Evolutionary conservation across 2,797 vertebrate genomes (phyloP).

Genomic region (Falco peregrinus): DNA sequence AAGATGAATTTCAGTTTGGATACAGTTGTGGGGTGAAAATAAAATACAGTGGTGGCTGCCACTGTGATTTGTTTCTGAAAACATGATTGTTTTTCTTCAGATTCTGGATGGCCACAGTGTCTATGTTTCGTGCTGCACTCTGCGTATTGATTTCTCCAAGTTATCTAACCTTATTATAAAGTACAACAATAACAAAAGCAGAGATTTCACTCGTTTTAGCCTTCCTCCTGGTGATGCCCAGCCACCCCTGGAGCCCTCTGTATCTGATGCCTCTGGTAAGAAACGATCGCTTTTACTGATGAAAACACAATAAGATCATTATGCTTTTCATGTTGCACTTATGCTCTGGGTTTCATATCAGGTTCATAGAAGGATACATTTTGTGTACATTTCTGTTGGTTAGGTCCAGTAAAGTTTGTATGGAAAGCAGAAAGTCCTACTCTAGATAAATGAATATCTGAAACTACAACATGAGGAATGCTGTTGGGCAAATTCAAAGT

Average conservation of each 20-base stretch:
- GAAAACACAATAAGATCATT: not conserved
- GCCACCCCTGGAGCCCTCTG: conserved; percentile 65
- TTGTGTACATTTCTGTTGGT: not conserved
- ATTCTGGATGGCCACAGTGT: conserved; percentile 83
- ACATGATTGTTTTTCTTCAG: conserved; percentile 65
- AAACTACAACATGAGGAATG: not conserved
- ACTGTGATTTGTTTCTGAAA: not conserved
- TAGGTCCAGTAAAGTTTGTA: not conserved
- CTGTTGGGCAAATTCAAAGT: not conserved
- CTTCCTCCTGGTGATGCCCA: conserved; percentile 81
- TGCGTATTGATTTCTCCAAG: conserved; percentile 85
- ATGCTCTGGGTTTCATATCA: not conserved
- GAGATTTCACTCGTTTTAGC: conserved; percentile 86
- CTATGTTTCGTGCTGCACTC: conserved; percentile 82
- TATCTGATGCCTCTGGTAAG: conserved; percentile 82
- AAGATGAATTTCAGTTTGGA: not conserved
- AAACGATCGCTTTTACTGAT: conserved; percentile 26
- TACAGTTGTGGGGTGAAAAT: not conserved
- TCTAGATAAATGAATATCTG: not conserved
- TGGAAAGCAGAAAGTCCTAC: not conserved
- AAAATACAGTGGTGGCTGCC: not conserved
- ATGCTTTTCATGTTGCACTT: not conserved
- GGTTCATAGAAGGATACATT: not conserved
- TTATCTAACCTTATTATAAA: conserved; percentile 84
- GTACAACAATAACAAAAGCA: conserved; percentile 88